Percentiles rank a stretch among this genome's conserved stretches.
These are phyloP conservation scores for Yponomeuta plumbellus DNA, from an alignment of 2,888 invertebrate genomes.

Conservation along the genomic window DNA sequence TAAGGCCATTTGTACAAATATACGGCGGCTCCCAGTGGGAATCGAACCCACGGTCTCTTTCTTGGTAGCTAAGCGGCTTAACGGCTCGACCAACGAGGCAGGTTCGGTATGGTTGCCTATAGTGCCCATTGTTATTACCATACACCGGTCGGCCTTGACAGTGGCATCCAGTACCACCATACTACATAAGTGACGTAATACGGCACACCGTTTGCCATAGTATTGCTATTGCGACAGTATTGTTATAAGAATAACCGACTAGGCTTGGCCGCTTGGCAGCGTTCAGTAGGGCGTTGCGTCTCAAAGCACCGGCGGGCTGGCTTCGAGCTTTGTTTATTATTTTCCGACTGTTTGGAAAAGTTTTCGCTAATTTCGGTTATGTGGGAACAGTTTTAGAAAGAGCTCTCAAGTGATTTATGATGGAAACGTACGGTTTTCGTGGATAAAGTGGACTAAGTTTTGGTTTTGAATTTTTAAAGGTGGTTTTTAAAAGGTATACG, in stretches of 20 bases:
- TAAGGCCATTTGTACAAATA: no score
- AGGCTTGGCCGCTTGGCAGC: conserved; percentile 46
- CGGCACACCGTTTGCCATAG: neutral
- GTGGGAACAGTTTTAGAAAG: neutral
- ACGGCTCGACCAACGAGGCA: no score
- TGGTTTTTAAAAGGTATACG: no score
- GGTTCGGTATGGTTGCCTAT: no score
- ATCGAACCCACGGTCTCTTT: no score
- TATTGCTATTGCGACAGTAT: conserved; percentile 8
- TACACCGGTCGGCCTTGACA: conserved; percentile 9
- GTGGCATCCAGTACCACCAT: neutral
- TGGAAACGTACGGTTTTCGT: no score
- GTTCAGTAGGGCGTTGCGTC: conserved; percentile 39
- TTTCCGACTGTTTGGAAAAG: neutral
- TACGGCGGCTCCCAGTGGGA: no score
- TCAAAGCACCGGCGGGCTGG: neutral
- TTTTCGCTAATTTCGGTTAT: neutral
- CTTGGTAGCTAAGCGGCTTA: no score
- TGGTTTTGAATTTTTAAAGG: no score
- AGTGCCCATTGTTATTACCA: neutral
- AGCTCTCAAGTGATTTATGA: neutral
- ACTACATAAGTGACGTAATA: no score
- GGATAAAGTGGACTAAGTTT: no score
- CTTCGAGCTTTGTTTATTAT: neutral
- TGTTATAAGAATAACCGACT: conserved; percentile 11